Percentiles rank a stretch among this genome's conserved stretches.
Evolutionary conservation across 2,888 invertebrate genomes (phyloP).

Genomic region (Tigriopus californicus): DNA sequence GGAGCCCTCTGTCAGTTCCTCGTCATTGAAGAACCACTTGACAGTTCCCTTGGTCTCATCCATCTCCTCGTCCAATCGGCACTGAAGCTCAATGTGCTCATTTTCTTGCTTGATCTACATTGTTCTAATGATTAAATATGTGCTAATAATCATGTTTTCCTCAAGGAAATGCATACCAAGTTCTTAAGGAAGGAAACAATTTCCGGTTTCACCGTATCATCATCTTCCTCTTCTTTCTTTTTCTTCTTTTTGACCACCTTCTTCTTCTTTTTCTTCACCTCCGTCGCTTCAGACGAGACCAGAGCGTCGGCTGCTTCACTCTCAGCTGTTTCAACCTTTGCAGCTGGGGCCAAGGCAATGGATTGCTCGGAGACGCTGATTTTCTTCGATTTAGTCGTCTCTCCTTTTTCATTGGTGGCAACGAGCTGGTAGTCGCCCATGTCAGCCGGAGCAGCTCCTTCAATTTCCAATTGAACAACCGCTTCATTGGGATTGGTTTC

Average conservation of each 20-base stretch:
- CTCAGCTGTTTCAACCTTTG: conserved; percentile 17
- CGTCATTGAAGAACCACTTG: conserved; percentile 13
- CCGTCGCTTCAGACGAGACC: conserved; percentile 47
- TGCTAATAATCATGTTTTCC: not conserved
- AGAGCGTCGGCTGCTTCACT: conserved; percentile 34
- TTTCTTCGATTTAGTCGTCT: conserved; percentile 58
- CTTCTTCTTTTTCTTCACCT: conserved; percentile 18
- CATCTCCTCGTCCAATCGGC: conserved; percentile 16
- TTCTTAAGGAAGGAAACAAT: conserved; percentile 38
- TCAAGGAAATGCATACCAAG: conserved; percentile 40
- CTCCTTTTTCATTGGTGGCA: conserved; percentile 80
- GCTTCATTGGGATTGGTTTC: conserved; percentile 39
- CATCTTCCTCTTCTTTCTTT: conserved; percentile 17
- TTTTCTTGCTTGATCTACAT: conserved; percentile 13
- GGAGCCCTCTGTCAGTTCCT: not conserved
- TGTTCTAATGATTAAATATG: not conserved
- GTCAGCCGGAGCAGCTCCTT: conserved; percentile 51
- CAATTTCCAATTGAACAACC: conserved; percentile 55
- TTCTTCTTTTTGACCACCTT: conserved; percentile 17
- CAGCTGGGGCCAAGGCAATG: conserved; percentile 7
- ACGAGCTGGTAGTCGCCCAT: conserved; percentile 75
- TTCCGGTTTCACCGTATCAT: conserved; percentile 13
- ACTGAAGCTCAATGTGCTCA: conserved; percentile 16
- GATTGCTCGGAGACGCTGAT: conserved; percentile 67
- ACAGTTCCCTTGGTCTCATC: conserved; percentile 15